These are phyloP conservation scores for Callorhinus ursinus DNA, from an alignment of 2,113 vertebrate genomes.

Conservation along the genomic window DNA sequence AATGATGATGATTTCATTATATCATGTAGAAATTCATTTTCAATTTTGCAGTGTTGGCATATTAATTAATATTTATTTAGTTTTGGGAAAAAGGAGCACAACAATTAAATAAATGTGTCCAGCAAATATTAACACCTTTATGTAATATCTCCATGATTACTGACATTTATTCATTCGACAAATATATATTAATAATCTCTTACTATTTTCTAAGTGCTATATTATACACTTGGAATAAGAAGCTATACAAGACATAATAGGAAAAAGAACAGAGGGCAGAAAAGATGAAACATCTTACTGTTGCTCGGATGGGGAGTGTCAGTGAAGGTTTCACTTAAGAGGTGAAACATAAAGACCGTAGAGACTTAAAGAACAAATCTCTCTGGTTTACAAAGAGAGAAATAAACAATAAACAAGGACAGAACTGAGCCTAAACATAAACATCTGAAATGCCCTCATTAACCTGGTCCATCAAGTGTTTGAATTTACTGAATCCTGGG, in stretches of 20 bases:
- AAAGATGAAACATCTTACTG: not conserved
- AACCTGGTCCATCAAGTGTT: not conserved
- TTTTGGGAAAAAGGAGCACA: not conserved
- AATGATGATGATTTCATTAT: conserved; percentile 15
- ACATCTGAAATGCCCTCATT: not conserved
- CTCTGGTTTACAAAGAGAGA: not conserved
- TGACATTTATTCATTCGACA: not conserved
- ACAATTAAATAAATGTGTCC: not conserved
- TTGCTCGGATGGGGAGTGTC: rapidly evolving
- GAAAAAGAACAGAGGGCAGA: not conserved
- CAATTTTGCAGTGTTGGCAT: not conserved
- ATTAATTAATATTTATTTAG: conserved; percentile 2
- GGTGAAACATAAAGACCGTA: not conserved
- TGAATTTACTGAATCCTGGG: not conserved
- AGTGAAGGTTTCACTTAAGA: not conserved
- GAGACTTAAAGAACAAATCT: not conserved
- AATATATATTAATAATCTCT: not conserved
- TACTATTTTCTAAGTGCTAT: not conserved
- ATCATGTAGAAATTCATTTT: not conserved
- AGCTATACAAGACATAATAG: not conserved
- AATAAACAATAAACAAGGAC: not conserved
- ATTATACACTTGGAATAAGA: not conserved
- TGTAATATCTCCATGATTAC: not conserved
- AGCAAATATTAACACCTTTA: not conserved
- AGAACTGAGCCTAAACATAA: not conserved